Conservation (phyloP, 2,113 vertebrate species). For the Mellivora capensis region DNA sequence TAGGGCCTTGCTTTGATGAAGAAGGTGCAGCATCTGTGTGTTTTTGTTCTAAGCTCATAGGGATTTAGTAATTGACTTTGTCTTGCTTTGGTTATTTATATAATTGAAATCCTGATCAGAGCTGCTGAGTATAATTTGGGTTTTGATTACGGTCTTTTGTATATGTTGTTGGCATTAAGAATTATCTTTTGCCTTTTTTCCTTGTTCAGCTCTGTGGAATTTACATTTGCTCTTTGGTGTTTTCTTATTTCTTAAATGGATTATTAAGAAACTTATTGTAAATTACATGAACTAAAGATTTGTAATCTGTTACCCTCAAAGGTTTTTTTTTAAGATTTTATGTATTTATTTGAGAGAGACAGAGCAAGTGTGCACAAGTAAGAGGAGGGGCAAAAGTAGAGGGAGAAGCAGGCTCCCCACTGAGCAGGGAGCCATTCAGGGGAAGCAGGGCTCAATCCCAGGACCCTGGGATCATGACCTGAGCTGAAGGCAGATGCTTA, state of each 20-base stretch:
- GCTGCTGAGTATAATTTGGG: not conserved
- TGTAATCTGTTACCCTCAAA: not conserved
- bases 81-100: slow-evolving; percentile 1
- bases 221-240: not conserved
- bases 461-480: too few species aligned
- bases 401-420: too few species aligned
- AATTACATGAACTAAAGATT: not conserved
- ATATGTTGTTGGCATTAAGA: not conserved
- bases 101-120: slow-evolving; percentile 31
- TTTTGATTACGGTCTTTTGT: not conserved
- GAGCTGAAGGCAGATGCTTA: too few species aligned
- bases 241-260: not conserved
- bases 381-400: too few species aligned
- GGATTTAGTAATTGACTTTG: slow-evolving; percentile 14
- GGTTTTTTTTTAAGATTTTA: not conserved
- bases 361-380: too few species aligned
- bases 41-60: not conserved
- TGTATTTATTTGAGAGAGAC: too few species aligned
- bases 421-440: too few species aligned
- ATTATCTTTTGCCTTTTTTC: not conserved
- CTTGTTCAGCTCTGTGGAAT: not conserved
- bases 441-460: too few species aligned
- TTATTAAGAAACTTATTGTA: not conserved
- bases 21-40: not conserved
- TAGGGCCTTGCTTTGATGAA: fast-evolving